Evolutionary conservation across 2,888 invertebrate species (phyloP).

Genomic region (Camptogramma bilineatum): DNA sequence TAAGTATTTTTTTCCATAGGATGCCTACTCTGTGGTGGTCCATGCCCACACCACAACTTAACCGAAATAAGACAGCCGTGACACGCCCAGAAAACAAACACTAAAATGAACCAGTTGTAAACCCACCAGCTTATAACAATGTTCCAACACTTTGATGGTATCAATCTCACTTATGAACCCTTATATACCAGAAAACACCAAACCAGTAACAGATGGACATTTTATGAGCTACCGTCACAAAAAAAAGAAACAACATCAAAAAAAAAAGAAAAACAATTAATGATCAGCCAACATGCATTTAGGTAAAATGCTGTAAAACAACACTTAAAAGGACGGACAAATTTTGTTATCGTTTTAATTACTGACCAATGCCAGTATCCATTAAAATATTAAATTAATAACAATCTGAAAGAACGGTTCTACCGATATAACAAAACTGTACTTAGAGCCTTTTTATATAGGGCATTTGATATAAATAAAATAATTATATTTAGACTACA

Average conservation of each 20-base stretch:
- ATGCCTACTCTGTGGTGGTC: too few species aligned
- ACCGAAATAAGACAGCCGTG: too few species aligned
- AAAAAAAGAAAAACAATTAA: neutral
- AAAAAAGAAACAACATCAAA: neutral
- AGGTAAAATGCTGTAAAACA: slow-evolving; percentile 14
- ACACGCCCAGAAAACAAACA: too few species aligned
- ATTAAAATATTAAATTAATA: neutral
- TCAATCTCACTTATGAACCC: neutral
- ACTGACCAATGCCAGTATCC: neutral
- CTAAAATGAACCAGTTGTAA: too few species aligned
- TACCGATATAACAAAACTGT: neutral
- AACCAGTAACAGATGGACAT: neutral
- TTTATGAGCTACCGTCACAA: neutral
- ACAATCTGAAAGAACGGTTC: neutral
- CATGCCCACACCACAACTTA: too few species aligned
- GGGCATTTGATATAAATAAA: too few species aligned
- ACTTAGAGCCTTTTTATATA: too few species aligned
- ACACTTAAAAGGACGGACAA: slow-evolving; percentile 24
- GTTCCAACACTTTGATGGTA: neutral
- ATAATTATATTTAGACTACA: too few species aligned
- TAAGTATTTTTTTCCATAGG: too few species aligned
- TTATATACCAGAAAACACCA: neutral
- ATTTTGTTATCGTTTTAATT: neutral
- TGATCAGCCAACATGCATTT: slow-evolving; percentile 14
- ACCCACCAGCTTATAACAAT: too few species aligned